phyloP scores from a whole-genome alignment of 1,140 invertebrate species.

The Heliconius congener region DNA sequence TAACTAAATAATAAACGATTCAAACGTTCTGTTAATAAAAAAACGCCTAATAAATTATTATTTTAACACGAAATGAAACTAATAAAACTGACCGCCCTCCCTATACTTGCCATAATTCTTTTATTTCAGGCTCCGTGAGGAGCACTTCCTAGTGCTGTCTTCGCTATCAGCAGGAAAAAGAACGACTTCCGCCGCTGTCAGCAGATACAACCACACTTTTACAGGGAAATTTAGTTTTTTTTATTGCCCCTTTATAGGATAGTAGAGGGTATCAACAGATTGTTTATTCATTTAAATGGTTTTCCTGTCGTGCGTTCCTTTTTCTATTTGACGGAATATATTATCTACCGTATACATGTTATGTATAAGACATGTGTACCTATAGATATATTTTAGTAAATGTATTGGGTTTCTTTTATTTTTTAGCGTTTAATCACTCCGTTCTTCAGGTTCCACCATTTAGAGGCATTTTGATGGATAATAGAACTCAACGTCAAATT shows the following conservation, averaged over 20 bases:
- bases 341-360: not conserved
- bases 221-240: conserved; percentile 47
- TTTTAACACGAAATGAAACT: no score
- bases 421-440: no score
- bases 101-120: conserved; percentile 54
- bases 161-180: conserved; percentile 66
- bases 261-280: conserved; percentile 13
- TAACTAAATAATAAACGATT: no score
- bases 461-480: no score
- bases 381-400: no score
- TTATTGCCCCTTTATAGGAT: conserved; percentile 40
- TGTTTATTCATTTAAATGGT: conserved; percentile 10
- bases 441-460: no score
- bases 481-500: no score
- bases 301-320: not conserved
- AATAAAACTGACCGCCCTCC: no score
- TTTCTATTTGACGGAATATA: not conserved
- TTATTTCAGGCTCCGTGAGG: conserved; percentile 45
- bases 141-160: conserved; percentile 64
- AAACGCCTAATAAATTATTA: no score
- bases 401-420: no score
- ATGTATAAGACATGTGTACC: not conserved
- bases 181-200: conserved; percentile 69
- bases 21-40: no score
- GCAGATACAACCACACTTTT: conserved; percentile 52